phyloP scores from a whole-genome alignment of 1,140 invertebrate species.

The Drosophila bifasciata region DNA sequence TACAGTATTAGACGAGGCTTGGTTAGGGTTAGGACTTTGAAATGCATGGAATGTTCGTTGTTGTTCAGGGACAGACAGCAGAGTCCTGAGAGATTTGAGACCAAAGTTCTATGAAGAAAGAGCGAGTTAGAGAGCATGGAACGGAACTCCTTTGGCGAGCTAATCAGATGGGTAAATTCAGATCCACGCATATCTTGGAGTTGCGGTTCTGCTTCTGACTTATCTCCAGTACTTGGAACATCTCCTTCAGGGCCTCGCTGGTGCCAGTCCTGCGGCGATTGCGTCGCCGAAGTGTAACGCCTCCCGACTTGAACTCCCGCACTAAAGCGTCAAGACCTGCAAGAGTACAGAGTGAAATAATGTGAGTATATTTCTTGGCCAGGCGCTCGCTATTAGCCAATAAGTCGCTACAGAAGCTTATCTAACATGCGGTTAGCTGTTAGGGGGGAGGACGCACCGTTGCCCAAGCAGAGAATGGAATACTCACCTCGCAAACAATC shows the following conservation, averaged over 20 bases:
- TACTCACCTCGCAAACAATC: conserved; percentile 47
- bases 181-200: conserved; percentile 77
- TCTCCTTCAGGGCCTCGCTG: conserved; percentile 80
- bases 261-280: conserved; percentile 72
- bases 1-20: conserved; percentile 29
- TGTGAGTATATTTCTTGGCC: neutral
- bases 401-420: conserved; percentile 34
- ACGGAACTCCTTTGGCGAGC: conserved; percentile 11
- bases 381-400: neutral
- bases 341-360: conserved; percentile 12
- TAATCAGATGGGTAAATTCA: conserved; percentile 38
- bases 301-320: conserved; percentile 80
- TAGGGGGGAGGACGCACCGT: conserved; percentile 18
- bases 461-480: conserved; percentile 16
- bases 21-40: conserved; percentile 10
- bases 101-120: conserved; percentile 44
- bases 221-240: conserved; percentile 83
- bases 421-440: conserved; percentile 65
- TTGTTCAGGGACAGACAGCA: conserved; percentile 59
- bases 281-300: conserved; percentile 76
- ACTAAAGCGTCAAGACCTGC: conserved; percentile 84
- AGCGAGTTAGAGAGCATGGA: conserved; percentile 12
- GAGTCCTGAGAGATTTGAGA: conserved; percentile 61
- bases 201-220: conserved; percentile 83
- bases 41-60: conserved; percentile 78